Evolutionary conservation across 2,797 vertebrate species (phyloP).

Genomic region (Parotocinclus haroldoi): DNA sequence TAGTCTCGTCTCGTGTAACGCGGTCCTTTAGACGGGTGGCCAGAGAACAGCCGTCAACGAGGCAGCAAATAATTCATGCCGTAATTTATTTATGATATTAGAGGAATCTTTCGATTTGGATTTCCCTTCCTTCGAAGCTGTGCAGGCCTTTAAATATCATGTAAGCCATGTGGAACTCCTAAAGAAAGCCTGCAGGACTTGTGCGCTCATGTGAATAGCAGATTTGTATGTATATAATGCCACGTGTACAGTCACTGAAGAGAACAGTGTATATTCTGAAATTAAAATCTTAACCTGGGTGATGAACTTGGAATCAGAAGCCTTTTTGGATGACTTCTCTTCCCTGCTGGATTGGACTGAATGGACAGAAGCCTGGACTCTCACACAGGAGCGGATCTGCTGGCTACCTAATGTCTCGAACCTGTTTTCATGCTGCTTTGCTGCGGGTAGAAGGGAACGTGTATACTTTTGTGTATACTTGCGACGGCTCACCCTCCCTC

Average conservation of each 20-base stretch:
- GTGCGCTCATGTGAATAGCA: slow-evolving; percentile 36
- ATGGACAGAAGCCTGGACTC: slow-evolving; percentile 16
- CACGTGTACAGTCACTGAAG: slow-evolving; percentile 37
- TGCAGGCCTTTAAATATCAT: slow-evolving; percentile 16
- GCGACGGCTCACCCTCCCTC: slow-evolving; percentile 20
- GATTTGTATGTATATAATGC: slow-evolving; percentile 45
- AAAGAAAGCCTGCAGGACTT: slow-evolving; percentile 3
- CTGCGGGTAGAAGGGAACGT: slow-evolving; percentile 10
- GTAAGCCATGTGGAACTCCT: slow-evolving; percentile 11
- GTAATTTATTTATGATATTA: slow-evolving; percentile 32
- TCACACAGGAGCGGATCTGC: neutral
- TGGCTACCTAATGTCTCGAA: slow-evolving; percentile 14
- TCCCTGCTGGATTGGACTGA: slow-evolving; percentile 18
- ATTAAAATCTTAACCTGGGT: slow-evolving; percentile 13
- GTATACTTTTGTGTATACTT: slow-evolving; percentile 3
- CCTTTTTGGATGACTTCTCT: slow-evolving; percentile 8
- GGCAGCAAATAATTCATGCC: slow-evolving; percentile 12
- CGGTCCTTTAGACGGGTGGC: too few species aligned
- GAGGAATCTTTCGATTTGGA: neutral
- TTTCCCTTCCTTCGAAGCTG: neutral
- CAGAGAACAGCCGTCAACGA: neutral
- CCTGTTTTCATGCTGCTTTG: slow-evolving; percentile 12
- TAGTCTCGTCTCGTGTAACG: too few species aligned
- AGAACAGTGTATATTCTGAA: slow-evolving; percentile 30
- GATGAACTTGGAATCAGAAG: slow-evolving; percentile 11